These are phyloP conservation scores for Camelus bactrianus DNA, from an alignment of 2,113 vertebrate genomes.

Conservation along the genomic window DNA sequence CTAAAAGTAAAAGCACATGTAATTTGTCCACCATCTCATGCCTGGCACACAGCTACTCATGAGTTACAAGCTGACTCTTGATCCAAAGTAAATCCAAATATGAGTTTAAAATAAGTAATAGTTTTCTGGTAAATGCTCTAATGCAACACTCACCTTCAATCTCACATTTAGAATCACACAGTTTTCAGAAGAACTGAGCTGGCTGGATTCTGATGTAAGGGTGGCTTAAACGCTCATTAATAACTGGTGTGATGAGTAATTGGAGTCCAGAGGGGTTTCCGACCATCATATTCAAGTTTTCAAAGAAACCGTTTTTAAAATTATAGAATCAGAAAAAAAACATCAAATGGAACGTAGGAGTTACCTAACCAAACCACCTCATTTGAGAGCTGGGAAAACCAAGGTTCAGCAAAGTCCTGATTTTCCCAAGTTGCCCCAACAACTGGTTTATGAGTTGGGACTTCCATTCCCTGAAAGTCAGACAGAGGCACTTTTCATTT, in stretches of 20 bases:
- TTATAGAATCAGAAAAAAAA: background rate
- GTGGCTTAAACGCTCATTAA: background rate
- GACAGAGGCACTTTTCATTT: background rate
- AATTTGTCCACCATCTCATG: background rate
- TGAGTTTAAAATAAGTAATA: constrained; percentile 5
- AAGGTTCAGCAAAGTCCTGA: background rate
- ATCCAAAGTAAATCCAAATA: background rate
- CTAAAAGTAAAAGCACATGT: background rate
- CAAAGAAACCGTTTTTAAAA: background rate
- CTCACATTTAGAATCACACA: background rate
- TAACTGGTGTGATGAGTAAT: background rate
- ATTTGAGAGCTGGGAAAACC: background rate
- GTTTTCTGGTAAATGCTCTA: background rate
- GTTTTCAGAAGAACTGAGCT: background rate
- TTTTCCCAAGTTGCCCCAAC: background rate
- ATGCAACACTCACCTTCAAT: background rate
- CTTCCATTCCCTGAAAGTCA: background rate
- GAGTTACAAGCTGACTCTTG: background rate
- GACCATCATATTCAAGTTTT: background rate
- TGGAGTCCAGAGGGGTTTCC: background rate
- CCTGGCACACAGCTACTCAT: background rate
- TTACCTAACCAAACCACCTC: background rate
- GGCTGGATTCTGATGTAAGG: background rate
- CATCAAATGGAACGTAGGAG: background rate
- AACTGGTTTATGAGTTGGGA: background rate